phyloP scores from a whole-genome alignment of 2,888 invertebrate species.

The Onchidella celtica region DNA sequence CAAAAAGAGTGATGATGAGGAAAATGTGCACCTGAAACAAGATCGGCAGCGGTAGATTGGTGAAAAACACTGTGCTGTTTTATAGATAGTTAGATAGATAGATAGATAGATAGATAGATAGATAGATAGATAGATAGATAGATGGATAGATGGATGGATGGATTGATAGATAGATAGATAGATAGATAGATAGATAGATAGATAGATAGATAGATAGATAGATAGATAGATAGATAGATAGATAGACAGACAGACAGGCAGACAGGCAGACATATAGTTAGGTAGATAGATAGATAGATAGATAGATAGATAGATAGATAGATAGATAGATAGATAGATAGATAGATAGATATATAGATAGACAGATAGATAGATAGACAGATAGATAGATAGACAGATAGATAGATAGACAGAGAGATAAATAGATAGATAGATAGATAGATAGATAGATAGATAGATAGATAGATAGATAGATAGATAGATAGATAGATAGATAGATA shows the following conservation, averaged over 20 bases:
- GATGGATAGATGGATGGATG: neutral
- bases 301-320: neutral
- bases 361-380: neutral
- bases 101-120: neutral
- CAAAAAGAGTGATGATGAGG: neutral
- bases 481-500: neutral
- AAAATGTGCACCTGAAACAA: too few species aligned
- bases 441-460: too few species aligned
- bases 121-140: neutral
- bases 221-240: neutral
- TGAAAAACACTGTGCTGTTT: too few species aligned
- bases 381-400: neutral
- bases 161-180: neutral
- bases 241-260: neutral
- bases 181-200: neutral
- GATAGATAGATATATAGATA: neutral
- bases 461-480: neutral
- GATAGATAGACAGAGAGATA: neutral
- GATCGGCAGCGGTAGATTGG: too few species aligned
- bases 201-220: neutral
- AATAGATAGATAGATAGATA: neutral
- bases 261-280: neutral
- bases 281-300: too few species aligned
- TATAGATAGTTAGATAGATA: neutral
- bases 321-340: neutral